Percentiles rank a stretch among this genome's conserved stretches.
These are phyloP conservation scores for Cotesia vestalis DNA, from an alignment of 1,140 invertebrate genomes.

Conservation along the genomic window DNA sequence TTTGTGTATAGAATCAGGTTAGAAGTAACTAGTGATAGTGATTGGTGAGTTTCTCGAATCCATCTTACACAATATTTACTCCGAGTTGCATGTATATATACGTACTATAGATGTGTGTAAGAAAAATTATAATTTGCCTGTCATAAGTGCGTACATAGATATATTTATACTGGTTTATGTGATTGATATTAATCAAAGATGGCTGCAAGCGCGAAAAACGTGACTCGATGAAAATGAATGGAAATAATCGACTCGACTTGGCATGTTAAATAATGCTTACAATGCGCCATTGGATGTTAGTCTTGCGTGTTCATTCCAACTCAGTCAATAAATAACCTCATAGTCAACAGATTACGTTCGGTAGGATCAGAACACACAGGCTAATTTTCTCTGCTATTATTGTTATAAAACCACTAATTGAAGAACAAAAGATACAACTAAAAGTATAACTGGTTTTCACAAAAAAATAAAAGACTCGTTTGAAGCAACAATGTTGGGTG, in stretches of 20 bases:
- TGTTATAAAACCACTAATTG: not conserved
- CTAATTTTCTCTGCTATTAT: not conserved
- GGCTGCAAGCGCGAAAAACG: slow-evolving; percentile 39
- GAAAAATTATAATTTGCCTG: not conserved
- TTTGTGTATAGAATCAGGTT: too few relatives aligned
- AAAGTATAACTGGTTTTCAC: too few relatives aligned
- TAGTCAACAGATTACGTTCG: not conserved
- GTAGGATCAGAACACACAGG: not conserved
- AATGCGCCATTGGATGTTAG: slow-evolving; percentile 20
- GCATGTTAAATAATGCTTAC: slow-evolving; percentile 29
- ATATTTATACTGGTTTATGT: not conserved
- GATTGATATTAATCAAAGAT: slow-evolving; percentile 37
- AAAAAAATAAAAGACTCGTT: too few relatives aligned
- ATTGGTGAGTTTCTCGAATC: too few relatives aligned
- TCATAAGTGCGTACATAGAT: not conserved
- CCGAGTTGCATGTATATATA: too few relatives aligned
- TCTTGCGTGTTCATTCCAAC: slow-evolving; percentile 11
- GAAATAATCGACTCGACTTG: slow-evolving; percentile 26
- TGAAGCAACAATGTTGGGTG: not conserved
- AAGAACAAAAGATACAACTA: too few relatives aligned
- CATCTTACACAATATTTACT: too few relatives aligned
- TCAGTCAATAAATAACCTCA: slow-evolving; percentile 17
- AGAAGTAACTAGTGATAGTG: too few relatives aligned
- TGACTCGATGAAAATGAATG: slow-evolving; percentile 45
- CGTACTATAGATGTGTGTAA: too few relatives aligned